Conservation (phyloP, 2,888 invertebrate genomes). For the Cephus rjabovi region DNA sequence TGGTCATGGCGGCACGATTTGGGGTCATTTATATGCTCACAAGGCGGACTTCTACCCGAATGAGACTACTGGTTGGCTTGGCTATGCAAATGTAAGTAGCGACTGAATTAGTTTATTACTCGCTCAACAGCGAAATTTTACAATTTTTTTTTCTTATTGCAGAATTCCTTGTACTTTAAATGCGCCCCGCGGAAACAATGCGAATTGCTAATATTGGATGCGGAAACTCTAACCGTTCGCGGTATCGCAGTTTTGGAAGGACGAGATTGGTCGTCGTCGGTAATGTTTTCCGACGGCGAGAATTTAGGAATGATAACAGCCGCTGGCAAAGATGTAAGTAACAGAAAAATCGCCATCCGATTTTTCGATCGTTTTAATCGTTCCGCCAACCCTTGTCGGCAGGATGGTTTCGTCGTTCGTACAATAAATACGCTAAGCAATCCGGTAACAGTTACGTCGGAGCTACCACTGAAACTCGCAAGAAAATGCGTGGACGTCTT, state of each 20-base stretch:
- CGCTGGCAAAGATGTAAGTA: conserved; percentile 81
- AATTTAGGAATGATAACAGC: conserved; percentile 79
- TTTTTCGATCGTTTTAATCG: not conserved
- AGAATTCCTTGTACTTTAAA: conserved; percentile 87
- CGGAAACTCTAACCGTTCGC: conserved; percentile 68
- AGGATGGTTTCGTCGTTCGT: conserved; percentile 86
- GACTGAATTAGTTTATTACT: conserved; percentile 10
- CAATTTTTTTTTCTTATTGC: conserved; percentile 17
- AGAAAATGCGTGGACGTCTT: conserved; percentile 83
- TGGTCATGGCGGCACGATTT: conserved; percentile 92
- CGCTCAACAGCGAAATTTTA: not conserved
- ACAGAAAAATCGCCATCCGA: not conserved
- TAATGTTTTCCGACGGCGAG: conserved; percentile 84
- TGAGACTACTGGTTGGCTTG: conserved; percentile 87
- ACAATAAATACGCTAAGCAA: conserved; percentile 75
- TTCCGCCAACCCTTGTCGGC: conserved; percentile 22
- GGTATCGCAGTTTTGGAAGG: conserved; percentile 65
- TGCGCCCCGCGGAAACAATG: conserved; percentile 66
- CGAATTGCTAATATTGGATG: conserved; percentile 63
- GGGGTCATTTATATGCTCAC: conserved; percentile 88
- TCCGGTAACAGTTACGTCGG: conserved; percentile 70
- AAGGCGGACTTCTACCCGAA: conserved; percentile 86
- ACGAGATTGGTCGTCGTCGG: conserved; percentile 63
- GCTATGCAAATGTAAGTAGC: conserved; percentile 81
- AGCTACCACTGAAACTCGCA: conserved; percentile 79